Base-by-base conservation (phyloP, 2,113 vertebrate genomes). In the Archilochus colubris region DNA sequence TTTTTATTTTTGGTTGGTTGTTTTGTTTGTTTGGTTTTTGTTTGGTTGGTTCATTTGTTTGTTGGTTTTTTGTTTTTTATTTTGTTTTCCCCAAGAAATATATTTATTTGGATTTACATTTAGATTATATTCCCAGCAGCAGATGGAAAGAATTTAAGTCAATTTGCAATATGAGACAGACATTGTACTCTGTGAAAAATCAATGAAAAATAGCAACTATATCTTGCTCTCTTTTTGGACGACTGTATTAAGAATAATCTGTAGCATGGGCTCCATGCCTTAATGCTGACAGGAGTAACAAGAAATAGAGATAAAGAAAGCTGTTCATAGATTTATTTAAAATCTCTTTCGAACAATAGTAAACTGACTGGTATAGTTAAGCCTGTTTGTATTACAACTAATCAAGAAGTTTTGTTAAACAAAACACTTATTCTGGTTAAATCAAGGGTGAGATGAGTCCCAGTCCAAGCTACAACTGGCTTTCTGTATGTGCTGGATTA, bases 21-120 rank as follows among this genome's bases (percentile, higher is more conserved):
- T 38, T 38, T 36, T 55, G 69, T 16, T 30, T 33, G 69, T 16
- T 30, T 33, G 0, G 10, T 74, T 62, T 5, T 55, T 31, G 40
- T 11, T 40, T 40, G 40, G 12, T 40, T 40, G 40, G 11, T 40
- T 36, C 48, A 66, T 16, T 25, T 33, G 10, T 40, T 40, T 40
- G 40, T 40, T 40, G 10, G 40, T 88, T 16, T 73, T 76, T 44
- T 20, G 24, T 11, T 13, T 14, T 31, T 74, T 78, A 73, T 69
- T 38, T 43, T 64, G 76, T 40, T 15, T 4, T 1, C 17, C 12
- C 33, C 48, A 85, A 95, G 25, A 97, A 96, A 96, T 91, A 9
- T 94, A 92, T 97, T 97, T 97, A 97, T 97, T 97, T 96, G 87
- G 93, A 97, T 97, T 97, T 97, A 95, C 92, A 96, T 96, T 96